Evolutionary conservation across 2,888 invertebrate species (phyloP).

Genomic region (Pegoplata infirma): DNA sequence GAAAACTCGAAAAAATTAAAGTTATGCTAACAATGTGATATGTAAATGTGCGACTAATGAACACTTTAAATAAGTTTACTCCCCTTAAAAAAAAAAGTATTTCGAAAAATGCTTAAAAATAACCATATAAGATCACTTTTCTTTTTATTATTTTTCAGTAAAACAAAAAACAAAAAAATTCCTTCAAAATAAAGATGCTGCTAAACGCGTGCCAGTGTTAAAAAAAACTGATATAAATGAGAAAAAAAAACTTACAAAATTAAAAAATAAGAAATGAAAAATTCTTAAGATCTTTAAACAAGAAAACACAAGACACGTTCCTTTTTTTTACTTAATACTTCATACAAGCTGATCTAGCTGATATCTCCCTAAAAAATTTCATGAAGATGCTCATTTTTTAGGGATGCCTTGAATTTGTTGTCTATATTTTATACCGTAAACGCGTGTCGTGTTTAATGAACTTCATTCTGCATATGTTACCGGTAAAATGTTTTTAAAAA

Average conservation of each 20-base stretch:
- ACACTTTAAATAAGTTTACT: slow-evolving; percentile 68
- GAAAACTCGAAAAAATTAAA: slow-evolving; percentile 32
- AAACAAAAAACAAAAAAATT: slow-evolving; percentile 28
- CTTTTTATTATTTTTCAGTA: not conserved
- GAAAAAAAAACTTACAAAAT: slow-evolving; percentile 33
- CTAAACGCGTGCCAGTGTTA: slow-evolving; percentile 52
- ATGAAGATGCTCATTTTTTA: slow-evolving; percentile 28
- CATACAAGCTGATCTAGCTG: not conserved
- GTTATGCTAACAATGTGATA: slow-evolving; percentile 71
- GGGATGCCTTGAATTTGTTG: slow-evolving; percentile 25
- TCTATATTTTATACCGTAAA: slow-evolving; percentile 23
- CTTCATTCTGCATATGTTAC: slow-evolving; percentile 36
- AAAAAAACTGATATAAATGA: slow-evolving; percentile 21
- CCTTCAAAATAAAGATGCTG: slow-evolving; percentile 50
- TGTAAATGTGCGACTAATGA: slow-evolving; percentile 76
- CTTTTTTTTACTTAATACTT: not conserved
- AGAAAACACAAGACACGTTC: slow-evolving; percentile 50
- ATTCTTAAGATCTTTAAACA: slow-evolving; percentile 9
- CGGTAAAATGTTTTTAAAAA: slow-evolving; percentile 40
- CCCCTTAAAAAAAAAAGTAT: slow-evolving; percentile 39
- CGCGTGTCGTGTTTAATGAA: slow-evolving; percentile 37
- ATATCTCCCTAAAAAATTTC: not conserved
- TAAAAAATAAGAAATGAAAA: no score
- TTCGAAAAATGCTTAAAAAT: slow-evolving; percentile 3
- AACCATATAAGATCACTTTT: slow-evolving; percentile 37